Evolutionary conservation across 2,888 invertebrate species (phyloP), one percentile per base, ranked within the genome.

Genomic region (Oxycera nigricornis): DNA sequence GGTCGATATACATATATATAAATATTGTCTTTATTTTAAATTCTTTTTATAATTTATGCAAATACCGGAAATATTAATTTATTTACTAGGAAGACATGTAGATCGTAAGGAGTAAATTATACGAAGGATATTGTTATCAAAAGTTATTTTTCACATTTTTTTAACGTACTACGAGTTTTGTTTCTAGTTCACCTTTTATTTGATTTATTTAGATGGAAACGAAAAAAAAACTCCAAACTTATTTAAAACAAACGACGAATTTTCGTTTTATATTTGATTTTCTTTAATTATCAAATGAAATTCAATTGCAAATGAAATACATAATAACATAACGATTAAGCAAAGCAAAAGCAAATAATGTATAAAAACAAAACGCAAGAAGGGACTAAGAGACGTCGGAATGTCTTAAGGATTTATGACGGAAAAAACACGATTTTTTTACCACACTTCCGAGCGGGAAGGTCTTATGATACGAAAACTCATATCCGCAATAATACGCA

Each of bases 11-110:
- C 11, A 7, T 35, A n/a, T n/a, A n/a, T n/a, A n/a, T n/a, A n/a
- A n/a, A n/a, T n/a, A n/a, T n/a, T n/a, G n/a, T n/a, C n/a, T n/a
- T n/a, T n/a, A n/a, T n/a, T n/a, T n/a, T n/a, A n/a, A n/a, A 7
- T 35, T 35, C 11, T 35, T 46, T 65, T 65, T 30, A 41, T 65
- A 65, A 65, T 65, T 65, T 65, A 65, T 65, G 41, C 39, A 65
- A n/a, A 7, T 65, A 65, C 39, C 65, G 41, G 30, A 65, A 30
- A 22, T 65, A 65, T 65, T 65, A 65, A 65, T 65, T 65, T 65
- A 65, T 65, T 65, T 65, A 14, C 65, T 65, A 65, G 65, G 65
- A 65, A 65, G 65, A 65, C 65, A 65, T 65, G 65, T 65, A 65
- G 65, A 41, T 11, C 24, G 11, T 65, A 65, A 65, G 65, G 41